These are phyloP conservation scores for Chaetorhynchus papuensis DNA, from an alignment of 2,113 vertebrate genomes.

Conservation along the genomic window DNA sequence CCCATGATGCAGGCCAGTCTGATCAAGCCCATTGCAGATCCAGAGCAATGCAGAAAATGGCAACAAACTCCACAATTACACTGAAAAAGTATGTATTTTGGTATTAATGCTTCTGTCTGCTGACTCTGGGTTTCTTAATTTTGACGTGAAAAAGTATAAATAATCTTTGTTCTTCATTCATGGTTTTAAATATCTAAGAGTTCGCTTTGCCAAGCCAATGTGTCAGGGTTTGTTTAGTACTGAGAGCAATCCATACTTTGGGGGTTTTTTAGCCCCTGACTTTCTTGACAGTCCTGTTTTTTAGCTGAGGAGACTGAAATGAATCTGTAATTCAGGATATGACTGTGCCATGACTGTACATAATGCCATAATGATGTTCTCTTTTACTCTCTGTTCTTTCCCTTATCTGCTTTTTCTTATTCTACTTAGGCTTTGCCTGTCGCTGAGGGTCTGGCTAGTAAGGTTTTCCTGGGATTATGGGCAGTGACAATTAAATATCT, in stretches of 20 bases:
- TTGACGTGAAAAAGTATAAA: background rate
- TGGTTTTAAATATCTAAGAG: background rate
- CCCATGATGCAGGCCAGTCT: background rate
- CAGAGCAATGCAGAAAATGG: background rate
- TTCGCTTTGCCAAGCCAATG: background rate
- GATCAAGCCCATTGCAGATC: background rate
- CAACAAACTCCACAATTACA: background rate
- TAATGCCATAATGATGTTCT: background rate
- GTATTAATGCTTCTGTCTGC: background rate
- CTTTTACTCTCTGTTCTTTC: background rate
- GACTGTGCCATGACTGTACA: background rate
- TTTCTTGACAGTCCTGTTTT: background rate
- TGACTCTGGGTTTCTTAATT: background rate
- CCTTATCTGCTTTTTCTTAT: background rate
- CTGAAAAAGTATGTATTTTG: background rate
- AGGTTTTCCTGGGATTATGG: background rate
- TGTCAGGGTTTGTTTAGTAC: background rate
- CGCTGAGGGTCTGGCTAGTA: background rate
- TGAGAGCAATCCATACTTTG: background rate
- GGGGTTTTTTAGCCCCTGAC: accelerated
- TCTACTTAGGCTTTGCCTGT: background rate
- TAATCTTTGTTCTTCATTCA: background rate
- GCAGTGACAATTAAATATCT: background rate
- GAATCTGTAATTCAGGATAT: background rate
- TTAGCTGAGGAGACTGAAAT: background rate